Base-by-base conservation (phyloP, 2,113 vertebrate genomes). In the Ia io region DNA sequence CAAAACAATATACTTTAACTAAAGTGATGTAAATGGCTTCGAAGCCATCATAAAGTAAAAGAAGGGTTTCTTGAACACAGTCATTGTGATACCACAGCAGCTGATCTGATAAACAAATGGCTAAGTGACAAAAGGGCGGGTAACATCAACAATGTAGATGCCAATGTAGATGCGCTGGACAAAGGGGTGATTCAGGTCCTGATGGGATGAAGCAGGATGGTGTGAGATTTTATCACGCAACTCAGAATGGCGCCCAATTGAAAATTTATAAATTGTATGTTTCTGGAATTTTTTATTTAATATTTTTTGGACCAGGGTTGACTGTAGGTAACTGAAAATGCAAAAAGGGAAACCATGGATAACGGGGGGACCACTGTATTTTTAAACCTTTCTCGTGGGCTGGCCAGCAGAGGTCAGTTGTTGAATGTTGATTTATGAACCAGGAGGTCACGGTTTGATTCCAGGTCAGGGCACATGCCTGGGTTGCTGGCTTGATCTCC, bases 101-200 rank as follows among this genome's bases (percentile, higher is more conserved):
- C 35, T 1, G 9, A 44, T 12, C 79, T 32, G 9, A 32, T 83
- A 32, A 83, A 17, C 37, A 83, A 32, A 22, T 44, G 17, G 40
- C 16, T 5, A 13, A 30, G 28, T 42, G 6, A 7, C 56, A 22
- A 20, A 44, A 0, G 2, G 37, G 25, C 2, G 1, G 25, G 25
- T 25, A 20, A 5, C 37, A 30, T 32, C 8, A 7, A 3, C 56
- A 44, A 1, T 18, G 17, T 4, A 1, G 9, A 30, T 6, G 0
- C 25, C 78, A 42, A 1, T 16, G 9, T 3, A 1, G 10, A 32
- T 8, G 1, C 16, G 1, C 35, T 22, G 79, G 37, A 32, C 56
- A 22, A 32, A 63, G 37, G 9, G 37, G 1, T 10, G 5, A 32
- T 32, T 8, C 37, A 12, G 9, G 28, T 30, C 37, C 14, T 1